These are phyloP conservation scores for Hydrotaea cyrtoneurina DNA, from an alignment of 2,888 invertebrate species.

Conservation along the genomic window DNA sequence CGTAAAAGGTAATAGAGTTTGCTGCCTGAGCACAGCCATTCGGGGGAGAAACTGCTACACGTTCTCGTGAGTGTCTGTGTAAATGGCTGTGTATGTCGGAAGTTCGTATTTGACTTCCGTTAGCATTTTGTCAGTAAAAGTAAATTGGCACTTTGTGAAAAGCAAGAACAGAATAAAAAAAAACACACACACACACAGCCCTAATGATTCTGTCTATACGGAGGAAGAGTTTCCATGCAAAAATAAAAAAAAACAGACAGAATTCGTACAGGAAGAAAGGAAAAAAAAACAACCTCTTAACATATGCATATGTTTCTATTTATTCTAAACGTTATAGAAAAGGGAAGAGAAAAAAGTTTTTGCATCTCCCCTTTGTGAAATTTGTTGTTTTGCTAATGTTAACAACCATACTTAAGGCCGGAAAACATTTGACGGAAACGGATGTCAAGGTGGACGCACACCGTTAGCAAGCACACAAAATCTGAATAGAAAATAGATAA, in stretches of 20 bases:
- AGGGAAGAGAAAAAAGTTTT: constrained; percentile 36
- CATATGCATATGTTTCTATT: constrained; percentile 53
- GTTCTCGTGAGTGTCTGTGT: constrained; percentile 12
- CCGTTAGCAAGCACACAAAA: constrained; percentile 1
- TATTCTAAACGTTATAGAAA: constrained; percentile 10
- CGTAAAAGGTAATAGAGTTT: constrained; percentile 54
- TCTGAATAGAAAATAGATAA: constrained; percentile 3
- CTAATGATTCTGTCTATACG: constrained; percentile 61
- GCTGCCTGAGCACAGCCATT: background rate
- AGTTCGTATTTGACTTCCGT: constrained; percentile 69
- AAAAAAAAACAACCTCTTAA: constrained; percentile 15
- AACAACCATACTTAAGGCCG: constrained; percentile 54
- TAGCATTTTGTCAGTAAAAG: constrained; percentile 69
- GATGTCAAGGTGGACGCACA: constrained; percentile 65
- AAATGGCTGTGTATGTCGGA: constrained; percentile 58
- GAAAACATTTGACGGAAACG: constrained; percentile 59
- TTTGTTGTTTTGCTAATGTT: constrained; percentile 38
- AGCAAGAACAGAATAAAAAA: constrained; percentile 14
- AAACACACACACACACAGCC: too few relatives aligned
- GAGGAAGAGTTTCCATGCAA: constrained; percentile 26
- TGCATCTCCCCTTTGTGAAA: constrained; percentile 38
- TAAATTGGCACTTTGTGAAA: constrained; percentile 64
- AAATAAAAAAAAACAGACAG: constrained; percentile 14
- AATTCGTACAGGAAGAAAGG: background rate
- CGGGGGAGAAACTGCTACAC: background rate